Evolutionary conservation across 2,797 vertebrate genomes (phyloP).

Genomic region (Rhinella marina): DNA sequence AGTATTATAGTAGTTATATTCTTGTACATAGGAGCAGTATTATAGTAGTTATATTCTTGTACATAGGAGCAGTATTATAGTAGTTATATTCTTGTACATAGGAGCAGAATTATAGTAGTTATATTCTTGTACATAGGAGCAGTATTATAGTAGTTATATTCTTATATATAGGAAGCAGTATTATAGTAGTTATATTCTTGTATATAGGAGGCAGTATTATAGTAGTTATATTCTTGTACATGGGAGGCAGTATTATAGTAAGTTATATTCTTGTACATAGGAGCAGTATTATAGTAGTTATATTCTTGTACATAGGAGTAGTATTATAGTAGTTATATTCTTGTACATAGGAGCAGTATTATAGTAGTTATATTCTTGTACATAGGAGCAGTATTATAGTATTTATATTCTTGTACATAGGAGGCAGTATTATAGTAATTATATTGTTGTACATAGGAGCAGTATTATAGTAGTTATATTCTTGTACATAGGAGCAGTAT

Average conservation of each 20-base stretch:
- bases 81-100: no score
- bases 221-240: background rate
- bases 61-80: background rate
- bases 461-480: background rate
- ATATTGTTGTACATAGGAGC: background rate
- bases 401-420: background rate
- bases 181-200: background rate
- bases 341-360: background rate
- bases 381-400: background rate
- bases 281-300: background rate
- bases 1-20: constrained; percentile 9
- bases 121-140: background rate
- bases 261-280: background rate
- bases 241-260: background rate
- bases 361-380: background rate
- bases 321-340: constrained; percentile 1
- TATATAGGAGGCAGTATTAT: background rate
- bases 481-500: background rate
- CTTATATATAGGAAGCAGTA: background rate
- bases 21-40: background rate
- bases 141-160: no score
- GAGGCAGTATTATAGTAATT: background rate
- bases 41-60: constrained; percentile 15
- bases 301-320: background rate
- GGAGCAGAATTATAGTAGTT: background rate